Percentiles rank a stretch among this genome's conserved stretches.
Conservation (phyloP, 1,140 invertebrate species). For the Zaprionus capensis region DNA sequence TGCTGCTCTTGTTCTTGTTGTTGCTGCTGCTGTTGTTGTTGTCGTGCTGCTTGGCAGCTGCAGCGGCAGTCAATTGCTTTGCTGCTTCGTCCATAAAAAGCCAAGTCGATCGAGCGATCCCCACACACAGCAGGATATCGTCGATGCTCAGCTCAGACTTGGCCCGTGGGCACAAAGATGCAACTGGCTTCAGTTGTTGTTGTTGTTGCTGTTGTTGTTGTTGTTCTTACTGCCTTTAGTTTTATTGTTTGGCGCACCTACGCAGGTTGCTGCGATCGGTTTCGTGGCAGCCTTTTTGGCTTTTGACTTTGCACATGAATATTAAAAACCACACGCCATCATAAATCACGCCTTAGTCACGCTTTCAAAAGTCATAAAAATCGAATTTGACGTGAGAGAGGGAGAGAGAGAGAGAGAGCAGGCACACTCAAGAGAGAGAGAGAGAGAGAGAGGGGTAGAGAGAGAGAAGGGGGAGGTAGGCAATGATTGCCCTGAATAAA, state of each 20-base stretch:
- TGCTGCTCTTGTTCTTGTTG: conserved; percentile 25
- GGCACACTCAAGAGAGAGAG: too few species aligned
- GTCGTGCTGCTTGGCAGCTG: conserved; percentile 46
- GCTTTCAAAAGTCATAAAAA: conserved; percentile 84
- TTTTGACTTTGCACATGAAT: conserved; percentile 78
- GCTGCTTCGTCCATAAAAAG: conserved; percentile 70
- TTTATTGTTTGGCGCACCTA: conserved; percentile 83
- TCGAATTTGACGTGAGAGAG: conserved; percentile 75
- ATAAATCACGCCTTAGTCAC: conserved; percentile 84
- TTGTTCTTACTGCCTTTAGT: conserved; percentile 29
- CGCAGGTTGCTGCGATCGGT: conserved; percentile 56
- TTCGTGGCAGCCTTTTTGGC: conserved; percentile 56
- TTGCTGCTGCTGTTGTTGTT: conserved; percentile 17
- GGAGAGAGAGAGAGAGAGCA: background rate
- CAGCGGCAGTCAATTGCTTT: conserved; percentile 75
- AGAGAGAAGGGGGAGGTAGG: background rate
- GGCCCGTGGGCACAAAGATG: conserved; percentile 60
- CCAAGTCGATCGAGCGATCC: conserved; percentile 47
- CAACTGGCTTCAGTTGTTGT: conserved; percentile 35
- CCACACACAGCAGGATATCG: conserved; percentile 78
- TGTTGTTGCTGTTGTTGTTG: conserved; percentile 24
- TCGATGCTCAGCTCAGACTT: conserved; percentile 26
- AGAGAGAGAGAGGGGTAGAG: too few species aligned
- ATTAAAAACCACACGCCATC: conserved; percentile 84
- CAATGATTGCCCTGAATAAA: conserved; percentile 1